These are phyloP conservation scores for Unio delphinus DNA, from an alignment of 2,888 invertebrate genomes.

Conservation along the genomic window DNA sequence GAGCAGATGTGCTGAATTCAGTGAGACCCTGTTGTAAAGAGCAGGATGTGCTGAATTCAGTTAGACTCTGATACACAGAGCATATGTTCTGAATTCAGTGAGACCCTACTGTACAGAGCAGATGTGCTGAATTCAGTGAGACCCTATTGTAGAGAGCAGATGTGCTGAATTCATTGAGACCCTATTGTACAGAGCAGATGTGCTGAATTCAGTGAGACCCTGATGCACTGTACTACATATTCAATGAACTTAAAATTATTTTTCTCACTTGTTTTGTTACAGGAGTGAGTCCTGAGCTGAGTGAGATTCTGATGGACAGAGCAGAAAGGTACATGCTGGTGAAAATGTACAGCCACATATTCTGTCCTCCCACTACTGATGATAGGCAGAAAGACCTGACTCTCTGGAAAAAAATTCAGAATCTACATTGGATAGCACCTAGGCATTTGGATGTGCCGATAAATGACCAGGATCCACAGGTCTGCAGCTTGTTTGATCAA, in stretches of 20 bases:
- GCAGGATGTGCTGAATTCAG: too few relatives aligned
- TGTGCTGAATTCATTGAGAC: not conserved
- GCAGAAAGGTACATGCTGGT: conserved; percentile 94
- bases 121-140: too few relatives aligned
- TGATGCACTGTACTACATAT: not conserved
- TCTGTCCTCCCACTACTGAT: conserved; percentile 89
- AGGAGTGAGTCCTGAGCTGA: conserved; percentile 81
- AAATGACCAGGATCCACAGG: conserved; percentile 86
- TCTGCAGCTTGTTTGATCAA: conserved; percentile 91
- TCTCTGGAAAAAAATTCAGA: conserved; percentile 90
- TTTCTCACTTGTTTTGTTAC: conserved; percentile 45
- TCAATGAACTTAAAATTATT: not conserved
- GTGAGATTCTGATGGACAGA: conserved; percentile 89
- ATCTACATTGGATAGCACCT: conserved; percentile 96
- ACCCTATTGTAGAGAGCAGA: too few relatives aligned
- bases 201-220: not conserved
- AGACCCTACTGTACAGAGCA: too few relatives aligned
- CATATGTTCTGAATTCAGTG: too few relatives aligned
- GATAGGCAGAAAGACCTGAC: conserved; percentile 91
- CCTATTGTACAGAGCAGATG: not conserved
- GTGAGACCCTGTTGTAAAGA: too few relatives aligned
- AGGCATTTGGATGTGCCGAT: conserved; percentile 93
- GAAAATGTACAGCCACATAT: conserved; percentile 87
- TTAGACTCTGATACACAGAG: too few relatives aligned
- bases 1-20: too few relatives aligned